phyloP scores from a whole-genome alignment of 1,140 invertebrate genomes.

The Euura lappo region DNA sequence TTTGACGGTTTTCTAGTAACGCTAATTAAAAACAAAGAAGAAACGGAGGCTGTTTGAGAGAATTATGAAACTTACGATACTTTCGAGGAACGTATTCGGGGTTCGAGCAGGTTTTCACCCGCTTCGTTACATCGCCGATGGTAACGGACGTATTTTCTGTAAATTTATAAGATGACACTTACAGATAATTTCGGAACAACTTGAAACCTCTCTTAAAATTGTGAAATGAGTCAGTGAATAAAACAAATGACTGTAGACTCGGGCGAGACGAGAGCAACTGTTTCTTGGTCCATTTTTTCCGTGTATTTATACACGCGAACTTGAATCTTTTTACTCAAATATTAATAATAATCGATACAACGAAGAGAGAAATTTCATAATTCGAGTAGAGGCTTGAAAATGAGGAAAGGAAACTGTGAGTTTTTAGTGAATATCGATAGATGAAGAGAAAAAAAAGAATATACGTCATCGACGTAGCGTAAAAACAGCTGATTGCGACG shows the following conservation, averaged over 20 bases:
- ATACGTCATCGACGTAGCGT: background rate
- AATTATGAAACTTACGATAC: conserved; percentile 73
- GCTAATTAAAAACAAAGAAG: conserved; percentile 7
- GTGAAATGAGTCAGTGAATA: background rate
- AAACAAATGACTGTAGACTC: background rate
- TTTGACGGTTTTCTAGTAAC: conserved; percentile 16
- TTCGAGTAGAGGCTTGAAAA: background rate
- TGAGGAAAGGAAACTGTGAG: background rate
- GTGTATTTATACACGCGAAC: background rate
- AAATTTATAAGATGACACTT: background rate
- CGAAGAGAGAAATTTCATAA: conserved; percentile 7
- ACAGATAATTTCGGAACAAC: too few species aligned
- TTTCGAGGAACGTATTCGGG: conserved; percentile 83
- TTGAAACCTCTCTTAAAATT: background rate
- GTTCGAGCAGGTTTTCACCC: conserved; percentile 67
- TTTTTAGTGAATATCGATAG: background rate
- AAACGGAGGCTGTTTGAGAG: conserved; percentile 20
- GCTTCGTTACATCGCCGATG: conserved; percentile 78
- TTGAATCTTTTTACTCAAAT: conserved; percentile 10
- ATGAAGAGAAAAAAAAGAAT: background rate
- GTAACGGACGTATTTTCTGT: conserved; percentile 59
- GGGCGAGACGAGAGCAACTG: background rate
- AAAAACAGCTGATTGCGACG: background rate
- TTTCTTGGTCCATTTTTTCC: background rate
- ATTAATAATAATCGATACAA: conserved; percentile 10